A percentile compares a stretch with the other conserved stretches of the same genome.
Conservation (phyloP, 2,113 vertebrate species). For the Arvicanthis niloticus region DNA sequence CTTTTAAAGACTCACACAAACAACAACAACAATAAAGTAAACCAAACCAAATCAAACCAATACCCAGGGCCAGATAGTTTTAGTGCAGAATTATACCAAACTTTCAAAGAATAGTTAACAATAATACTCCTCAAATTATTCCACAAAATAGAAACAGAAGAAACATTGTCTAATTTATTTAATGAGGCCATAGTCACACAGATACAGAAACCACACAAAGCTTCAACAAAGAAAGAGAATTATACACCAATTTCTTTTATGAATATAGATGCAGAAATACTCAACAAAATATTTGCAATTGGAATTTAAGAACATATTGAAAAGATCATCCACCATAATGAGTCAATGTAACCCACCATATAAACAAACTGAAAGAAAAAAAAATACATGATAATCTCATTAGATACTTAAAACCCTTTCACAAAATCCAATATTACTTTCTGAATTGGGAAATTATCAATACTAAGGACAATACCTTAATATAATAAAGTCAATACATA, state of each 20-base stretch:
- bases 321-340: not conserved
- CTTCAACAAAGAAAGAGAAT: not conserved
- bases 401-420: not conserved
- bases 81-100: no score
- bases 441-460: not conserved
- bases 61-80: no score
- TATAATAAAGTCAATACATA: not conserved
- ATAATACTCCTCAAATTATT: no score
- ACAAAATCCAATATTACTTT: not conserved
- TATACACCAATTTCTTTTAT: not conserved
- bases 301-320: not conserved
- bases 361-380: not conserved
- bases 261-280: not conserved
- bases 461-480: not conserved
- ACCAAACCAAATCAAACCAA: no score
- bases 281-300: not conserved
- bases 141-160: no score
- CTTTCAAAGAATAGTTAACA: no score
- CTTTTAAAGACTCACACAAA: no score
- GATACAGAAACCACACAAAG: no score
- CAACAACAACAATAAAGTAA: no score
- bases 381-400: not conserved
- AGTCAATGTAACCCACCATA: not conserved
- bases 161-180: no score
- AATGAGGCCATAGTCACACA: no score